Evolutionary conservation across 2,113 vertebrate species (phyloP), one percentile per base, ranked within the genome.

Genomic region (Lagopus leucura): DNA sequence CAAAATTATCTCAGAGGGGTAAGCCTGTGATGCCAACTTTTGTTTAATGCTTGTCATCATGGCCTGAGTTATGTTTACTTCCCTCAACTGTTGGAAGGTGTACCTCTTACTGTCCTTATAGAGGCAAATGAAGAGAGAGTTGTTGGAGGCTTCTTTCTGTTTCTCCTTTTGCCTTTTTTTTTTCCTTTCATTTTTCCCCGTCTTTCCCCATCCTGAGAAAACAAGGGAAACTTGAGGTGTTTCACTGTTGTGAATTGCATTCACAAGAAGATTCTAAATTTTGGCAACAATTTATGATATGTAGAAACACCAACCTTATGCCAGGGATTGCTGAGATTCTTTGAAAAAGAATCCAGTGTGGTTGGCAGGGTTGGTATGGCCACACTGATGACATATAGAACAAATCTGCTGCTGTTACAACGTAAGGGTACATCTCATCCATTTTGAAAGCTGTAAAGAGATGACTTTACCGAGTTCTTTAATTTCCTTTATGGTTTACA

Each of bases 151-250:
- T 32, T 57, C 28, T 15, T 86, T 4, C 8, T 52, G 11, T 21
- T 1, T 69, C 50, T 8, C 17, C 30, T 7, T 24, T 15, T 28
- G 4, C 5, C 5, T 38, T 11, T 38, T 27, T 3, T 6, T 7
- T 3, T 4, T 5, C 2, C 5, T 13, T 25, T 52, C 7, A 52
- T 52, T 52, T 24, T 3, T 4, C 10, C 3, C 10, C 16, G 7
- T 0, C 20, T 27, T 91, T 47, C 32, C 13, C 32, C n/a, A 40
- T 25, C 19, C 9, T 38, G 20, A 28, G 38, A 60, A 45, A 73
- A 24, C 6, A 57, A 15, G 36, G 24, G 18, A 4, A 10, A 17
- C 5, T 13, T 83, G 45, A 83, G 30, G 2, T 54, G 40, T 19
- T 86, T 71, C 8, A 15, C 16, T 63, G 10, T 11, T 69, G 6